Percentiles rank a stretch among this genome's conserved stretches.
phyloP scores from a whole-genome alignment of 2,113 vertebrate genomes.

The Cephalopholis sonnerati region DNA sequence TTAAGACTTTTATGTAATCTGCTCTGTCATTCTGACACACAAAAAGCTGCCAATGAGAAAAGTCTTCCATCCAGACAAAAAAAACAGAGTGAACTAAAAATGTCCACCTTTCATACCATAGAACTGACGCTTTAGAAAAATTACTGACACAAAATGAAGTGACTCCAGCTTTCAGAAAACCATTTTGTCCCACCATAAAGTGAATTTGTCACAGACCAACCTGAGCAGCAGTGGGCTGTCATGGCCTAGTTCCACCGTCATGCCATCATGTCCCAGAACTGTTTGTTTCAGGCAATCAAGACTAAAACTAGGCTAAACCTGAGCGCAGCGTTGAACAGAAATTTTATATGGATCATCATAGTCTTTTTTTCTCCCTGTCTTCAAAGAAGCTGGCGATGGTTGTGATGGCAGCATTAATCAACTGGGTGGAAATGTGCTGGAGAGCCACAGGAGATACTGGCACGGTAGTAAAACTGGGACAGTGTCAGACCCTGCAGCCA shows the following conservation, averaged over 20 bases:
- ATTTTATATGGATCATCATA: constrained; percentile 62
- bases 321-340: constrained; percentile 37
- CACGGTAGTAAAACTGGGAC: constrained; percentile 77
- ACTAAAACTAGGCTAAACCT: constrained; percentile 63
- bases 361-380: constrained; percentile 38
- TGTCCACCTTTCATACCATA: not conserved
- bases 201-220: constrained; percentile 15
- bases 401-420: constrained; percentile 79
- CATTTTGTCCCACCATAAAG: not conserved
- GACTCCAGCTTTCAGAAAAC: constrained; percentile 20
- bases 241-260: constrained; percentile 50
- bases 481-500: constrained; percentile 79
- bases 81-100: not conserved
- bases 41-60: not conserved
- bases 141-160: not conserved
- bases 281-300: constrained; percentile 52
- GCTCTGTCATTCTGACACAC: constrained; percentile 10
- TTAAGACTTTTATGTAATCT: constrained; percentile 5
- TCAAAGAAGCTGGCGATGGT: constrained; percentile 71
- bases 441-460: constrained; percentile 78
- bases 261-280: constrained; percentile 58
- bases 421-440: constrained; percentile 73
- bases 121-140: not conserved
- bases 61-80: not conserved
- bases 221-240: constrained; percentile 37